Evolutionary conservation across 2,113 vertebrate genomes (phyloP).

Genomic region (Oenanthe oenanthe): DNA sequence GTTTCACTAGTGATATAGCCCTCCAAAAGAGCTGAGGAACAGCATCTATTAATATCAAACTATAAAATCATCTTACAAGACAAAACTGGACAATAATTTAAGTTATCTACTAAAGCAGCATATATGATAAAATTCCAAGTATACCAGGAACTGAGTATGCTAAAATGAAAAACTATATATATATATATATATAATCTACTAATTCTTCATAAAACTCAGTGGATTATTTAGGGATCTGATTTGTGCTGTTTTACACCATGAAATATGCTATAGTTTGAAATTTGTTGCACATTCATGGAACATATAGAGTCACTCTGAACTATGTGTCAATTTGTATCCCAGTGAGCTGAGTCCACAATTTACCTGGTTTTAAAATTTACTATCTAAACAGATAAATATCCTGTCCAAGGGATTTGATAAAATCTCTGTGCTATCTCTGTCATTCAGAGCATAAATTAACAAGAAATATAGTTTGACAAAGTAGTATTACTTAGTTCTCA

Average conservation of each 20-base stretch:
- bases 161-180: neutral
- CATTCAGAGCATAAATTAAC: neutral
- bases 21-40: neutral
- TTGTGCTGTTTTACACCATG: neutral
- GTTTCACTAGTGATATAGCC: neutral
- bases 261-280: neutral
- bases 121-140: neutral
- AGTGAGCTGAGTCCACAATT: neutral
- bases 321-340: neutral
- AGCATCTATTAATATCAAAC: neutral
- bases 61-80: neutral
- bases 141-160: neutral
- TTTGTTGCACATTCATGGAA: neutral
- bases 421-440: neutral
- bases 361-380: neutral
- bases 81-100: neutral
- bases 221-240: neutral
- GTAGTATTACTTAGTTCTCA: neutral
- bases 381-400: neutral
- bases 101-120: neutral
- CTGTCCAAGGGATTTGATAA: neutral
- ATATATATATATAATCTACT: neutral
- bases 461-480: neutral
- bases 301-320: neutral
- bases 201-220: neutral